Evolutionary conservation across 2,113 vertebrate species (phyloP).

Genomic region (Callopanchax toddi): DNA sequence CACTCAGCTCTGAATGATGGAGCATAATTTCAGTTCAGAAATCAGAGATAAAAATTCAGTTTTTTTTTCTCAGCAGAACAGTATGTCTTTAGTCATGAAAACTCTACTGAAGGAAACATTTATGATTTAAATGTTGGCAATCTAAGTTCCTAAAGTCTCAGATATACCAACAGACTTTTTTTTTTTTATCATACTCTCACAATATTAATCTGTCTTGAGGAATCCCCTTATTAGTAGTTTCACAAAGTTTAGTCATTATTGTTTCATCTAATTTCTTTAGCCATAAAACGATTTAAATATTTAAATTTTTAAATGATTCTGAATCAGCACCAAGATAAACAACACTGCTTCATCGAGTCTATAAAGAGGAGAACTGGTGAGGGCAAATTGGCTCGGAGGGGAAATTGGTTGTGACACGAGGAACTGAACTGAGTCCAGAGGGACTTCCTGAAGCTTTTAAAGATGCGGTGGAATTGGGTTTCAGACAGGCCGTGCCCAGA

Average conservation of each 20-base stretch:
- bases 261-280: neutral
- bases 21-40: neutral
- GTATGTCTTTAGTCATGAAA: neutral
- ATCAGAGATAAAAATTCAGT: neutral
- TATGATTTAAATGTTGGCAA: neutral
- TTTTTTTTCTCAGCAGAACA: neutral
- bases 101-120: neutral
- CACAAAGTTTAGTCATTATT: neutral
- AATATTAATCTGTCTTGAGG: neutral
- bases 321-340: neutral
- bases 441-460: slow-evolving; percentile 71
- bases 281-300: neutral
- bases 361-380: slow-evolving; percentile 18
- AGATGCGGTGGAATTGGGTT: slow-evolving; percentile 58
- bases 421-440: slow-evolving; percentile 52
- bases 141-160: neutral
- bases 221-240: neutral
- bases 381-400: slow-evolving; percentile 15
- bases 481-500: slow-evolving; percentile 59
- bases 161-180: no score
- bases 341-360: slow-evolving; percentile 17
- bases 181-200: no score
- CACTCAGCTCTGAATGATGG: neutral
- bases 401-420: slow-evolving; percentile 64
- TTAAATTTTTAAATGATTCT: neutral